Evolutionary conservation across 2,888 invertebrate genomes (phyloP).

Genomic region (Nomada fucata): DNA sequence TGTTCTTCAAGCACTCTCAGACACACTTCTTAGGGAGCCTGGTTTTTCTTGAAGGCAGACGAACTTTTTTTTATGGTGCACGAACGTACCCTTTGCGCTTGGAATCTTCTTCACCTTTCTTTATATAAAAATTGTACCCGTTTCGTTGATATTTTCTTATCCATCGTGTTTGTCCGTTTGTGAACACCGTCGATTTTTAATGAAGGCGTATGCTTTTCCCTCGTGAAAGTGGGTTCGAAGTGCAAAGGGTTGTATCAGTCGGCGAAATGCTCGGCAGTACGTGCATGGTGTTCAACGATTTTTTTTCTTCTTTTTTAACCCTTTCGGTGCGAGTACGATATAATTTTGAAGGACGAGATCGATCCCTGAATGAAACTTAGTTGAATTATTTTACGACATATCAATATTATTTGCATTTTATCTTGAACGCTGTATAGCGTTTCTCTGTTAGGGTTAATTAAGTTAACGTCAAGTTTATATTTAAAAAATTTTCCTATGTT

Average conservation of each 20-base stretch:
- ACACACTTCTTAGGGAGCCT: neutral
- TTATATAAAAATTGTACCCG: too few species aligned
- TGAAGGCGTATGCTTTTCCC: neutral
- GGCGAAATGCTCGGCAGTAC: conserved; percentile 29
- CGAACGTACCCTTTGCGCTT: conserved; percentile 26
- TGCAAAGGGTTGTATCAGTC: conserved; percentile 10
- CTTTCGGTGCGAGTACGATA: conserved; percentile 35
- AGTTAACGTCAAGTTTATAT: conserved; percentile 5
- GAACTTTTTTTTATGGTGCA: neutral
- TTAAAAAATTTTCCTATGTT: conserved; percentile 10
- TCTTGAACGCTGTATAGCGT: conserved; percentile 5
- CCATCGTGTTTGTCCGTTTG: too few species aligned
- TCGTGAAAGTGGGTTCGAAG: neutral
- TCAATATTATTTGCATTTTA: neutral
- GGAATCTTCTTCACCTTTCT: neutral
- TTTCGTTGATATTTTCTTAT: neutral
- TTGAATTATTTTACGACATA: neutral
- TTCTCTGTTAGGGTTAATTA: conserved; percentile 8
- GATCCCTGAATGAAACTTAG: neutral
- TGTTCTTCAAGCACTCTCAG: conserved; percentile 33
- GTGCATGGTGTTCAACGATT: conserved; percentile 45
- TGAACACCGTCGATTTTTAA: neutral
- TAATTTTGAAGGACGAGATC: neutral
- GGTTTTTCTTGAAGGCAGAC: neutral
- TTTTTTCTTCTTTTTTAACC: neutral